These are phyloP conservation scores for Colletes gigas DNA, from an alignment of 1,140 invertebrate species.

Conservation along the genomic window DNA sequence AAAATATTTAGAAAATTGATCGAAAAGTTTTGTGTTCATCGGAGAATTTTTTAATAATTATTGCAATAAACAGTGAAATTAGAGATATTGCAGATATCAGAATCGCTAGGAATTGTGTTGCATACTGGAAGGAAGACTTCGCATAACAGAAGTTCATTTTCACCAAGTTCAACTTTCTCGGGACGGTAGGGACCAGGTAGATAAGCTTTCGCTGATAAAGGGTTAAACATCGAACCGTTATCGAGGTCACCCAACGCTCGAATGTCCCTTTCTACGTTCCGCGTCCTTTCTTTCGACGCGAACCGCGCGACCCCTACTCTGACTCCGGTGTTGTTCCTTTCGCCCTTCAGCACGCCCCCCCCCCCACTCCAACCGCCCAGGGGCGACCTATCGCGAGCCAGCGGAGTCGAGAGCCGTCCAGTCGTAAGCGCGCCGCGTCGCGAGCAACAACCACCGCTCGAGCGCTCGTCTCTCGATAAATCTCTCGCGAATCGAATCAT, in stretches of 20 bases:
- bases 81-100: too few relatives aligned
- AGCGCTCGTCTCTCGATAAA: not conserved
- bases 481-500: not conserved
- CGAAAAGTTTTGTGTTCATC: too few relatives aligned
- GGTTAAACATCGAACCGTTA: conserved; percentile 18
- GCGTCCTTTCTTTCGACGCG: not conserved
- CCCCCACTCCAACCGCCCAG: not conserved
- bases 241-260: not conserved
- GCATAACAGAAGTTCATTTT: too few relatives aligned
- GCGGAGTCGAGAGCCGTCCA: conserved; percentile 39
- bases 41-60: too few relatives aligned
- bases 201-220: conserved; percentile 40
- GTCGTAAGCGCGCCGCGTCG: conserved; percentile 52
- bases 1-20: too few relatives aligned
- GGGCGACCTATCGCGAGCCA: not conserved
- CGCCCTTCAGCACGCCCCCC: conserved; percentile 1
- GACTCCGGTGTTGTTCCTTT: not conserved
- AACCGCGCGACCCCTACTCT: not conserved
- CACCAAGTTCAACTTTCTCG: too few relatives aligned
- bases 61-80: too few relatives aligned
- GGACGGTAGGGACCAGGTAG: conserved; percentile 8
- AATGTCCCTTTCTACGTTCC: not conserved
- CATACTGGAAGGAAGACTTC: too few relatives aligned
- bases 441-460: conserved; percentile 12
- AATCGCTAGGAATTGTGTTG: too few relatives aligned